Base-by-base conservation (phyloP, 2,888 invertebrate species). In the Cerceris ruficornis region DNA sequence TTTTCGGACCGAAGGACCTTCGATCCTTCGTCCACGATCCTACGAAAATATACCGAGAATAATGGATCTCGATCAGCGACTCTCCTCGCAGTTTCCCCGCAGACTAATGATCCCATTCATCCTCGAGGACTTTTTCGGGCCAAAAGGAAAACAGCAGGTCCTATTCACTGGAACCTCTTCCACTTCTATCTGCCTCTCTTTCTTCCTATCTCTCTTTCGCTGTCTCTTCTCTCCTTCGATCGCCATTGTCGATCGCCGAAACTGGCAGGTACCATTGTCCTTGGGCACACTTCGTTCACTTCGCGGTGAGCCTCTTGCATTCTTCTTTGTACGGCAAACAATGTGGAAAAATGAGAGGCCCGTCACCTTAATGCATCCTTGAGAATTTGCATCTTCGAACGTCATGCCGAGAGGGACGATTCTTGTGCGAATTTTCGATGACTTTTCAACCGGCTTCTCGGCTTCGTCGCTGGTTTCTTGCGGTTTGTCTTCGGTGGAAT, bases 91-190 rank as follows among this genome's bases (percentile, higher is more conserved):
- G 86, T 83, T 88, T 85, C 82, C 76, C 77, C 76, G 55, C 72
- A 58, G 77, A 75, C 82, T 90, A 90, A 90, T 88, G 90, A 90
- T 84, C 87, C 87, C 86, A 89, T 90, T 88, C 87, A 89, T 86
- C 83, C 86, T 79, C 57, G 68, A 80, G 78, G 81, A 85, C 82
- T 86, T 89, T 86, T 77, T 67, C 81, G 64, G 65, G 76, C 66
- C 72, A 80, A 84, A 87, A 88, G 85, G 81, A 88, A 85, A 89
- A 87, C 85, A 84, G 82, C 89, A 86, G 88, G 83, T 85, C 77
- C 86, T 85, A 87, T 88, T 88, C 85, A 86, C 42, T 69, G 72
- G 62, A 28, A 42, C 58, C 71, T 66, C 74, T 59, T 54, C 55
- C 42, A 7, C n/a, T 52, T 50, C 17, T 58, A 61, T 71, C 61